A percentile compares a stretch with the other conserved stretches of the same genome.
Evolutionary conservation across 2,113 vertebrate species (phyloP).

Genomic region (Panurus biarmicus): DNA sequence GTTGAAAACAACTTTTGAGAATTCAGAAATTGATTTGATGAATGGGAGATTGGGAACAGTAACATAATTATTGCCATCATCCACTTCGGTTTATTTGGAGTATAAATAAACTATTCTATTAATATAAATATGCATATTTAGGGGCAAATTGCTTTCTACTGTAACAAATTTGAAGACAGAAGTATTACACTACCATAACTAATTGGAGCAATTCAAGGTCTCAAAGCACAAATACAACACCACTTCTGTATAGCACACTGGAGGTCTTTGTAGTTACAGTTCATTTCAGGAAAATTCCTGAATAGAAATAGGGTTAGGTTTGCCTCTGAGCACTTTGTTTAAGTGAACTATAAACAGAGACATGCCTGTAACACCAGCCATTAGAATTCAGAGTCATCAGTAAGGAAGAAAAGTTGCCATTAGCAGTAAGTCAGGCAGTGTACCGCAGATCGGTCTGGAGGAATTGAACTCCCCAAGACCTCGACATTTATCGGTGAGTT

Average conservation of each 20-base stretch:
- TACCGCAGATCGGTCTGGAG: background rate
- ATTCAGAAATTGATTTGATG: slow-evolving; percentile 4
- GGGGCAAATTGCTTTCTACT: background rate
- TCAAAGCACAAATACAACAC: background rate
- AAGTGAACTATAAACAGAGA: slow-evolving; percentile 25
- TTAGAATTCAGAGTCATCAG: background rate
- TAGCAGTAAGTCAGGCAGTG: background rate
- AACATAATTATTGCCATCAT: slow-evolving; percentile 8
- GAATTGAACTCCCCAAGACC: background rate
- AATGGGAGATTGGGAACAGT: background rate
- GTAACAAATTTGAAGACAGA: slow-evolving; percentile 10
- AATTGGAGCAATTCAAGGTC: background rate
- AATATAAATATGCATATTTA: slow-evolving; percentile 29
- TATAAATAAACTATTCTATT: slow-evolving; percentile 39
- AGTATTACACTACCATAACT: slow-evolving; percentile 31
- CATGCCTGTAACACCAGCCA: background rate
- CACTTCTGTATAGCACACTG: slow-evolving; percentile 11
- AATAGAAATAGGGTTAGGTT: slow-evolving; percentile 30
- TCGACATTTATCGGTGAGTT: background rate
- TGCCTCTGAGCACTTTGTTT: background rate
- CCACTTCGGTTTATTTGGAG: slow-evolving; percentile 12
- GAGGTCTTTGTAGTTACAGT: slow-evolving; percentile 25
- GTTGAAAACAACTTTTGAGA: slow-evolving; percentile 16
- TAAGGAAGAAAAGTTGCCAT: background rate
- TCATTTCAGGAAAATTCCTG: slow-evolving; percentile 29